Evolutionary conservation across 2,888 invertebrate species (phyloP), one percentile per base, ranked within the genome.

Genomic region (Suillia variegata): DNA sequence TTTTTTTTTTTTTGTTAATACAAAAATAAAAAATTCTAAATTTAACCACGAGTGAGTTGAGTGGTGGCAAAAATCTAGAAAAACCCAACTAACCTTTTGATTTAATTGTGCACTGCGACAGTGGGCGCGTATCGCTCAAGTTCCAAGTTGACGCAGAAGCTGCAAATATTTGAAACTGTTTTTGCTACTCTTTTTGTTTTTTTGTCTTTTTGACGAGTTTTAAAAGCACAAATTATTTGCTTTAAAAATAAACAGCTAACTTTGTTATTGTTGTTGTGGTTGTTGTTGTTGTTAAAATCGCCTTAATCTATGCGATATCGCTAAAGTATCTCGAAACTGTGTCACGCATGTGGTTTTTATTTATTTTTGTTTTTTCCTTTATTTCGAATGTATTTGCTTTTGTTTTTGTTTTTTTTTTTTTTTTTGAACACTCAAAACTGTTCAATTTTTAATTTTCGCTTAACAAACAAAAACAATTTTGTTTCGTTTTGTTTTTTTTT

Each of bases 391-490:
- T n/a, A n/a, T n/a, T n/a, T 22, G 31, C n/a, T 34, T 45, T 51
- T 48, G 2, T 45, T 45, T 45, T 13, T n/a, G 34, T 31, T 18
- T 42, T 22, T 8, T 55, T 20, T 20, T 58, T 59, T 61, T 54
- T 33, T 58, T 58, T 55, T 45, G n/a, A n/a, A n/a, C n/a, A n/a
- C n/a, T n/a, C n/a, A n/a, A n/a, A n/a, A n/a, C n/a, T 33, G 5
- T 51, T 26, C 34, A 33, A 51, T 56, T 62, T 56, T 52, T 15
- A 31, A 20, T 21, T 33, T 31, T 33, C 21, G 12, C 17, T 47
- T n/a, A 33, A 33, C 17, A 22, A 54, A 56, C 48, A 50, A 54
- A 59, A 42, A 55, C 50, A 55, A 54, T 55, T 10, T 20, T 20
- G 45, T 47, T 48, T 8, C 54, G 12, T 49, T 31, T 49, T 22